Evolutionary conservation across 2,888 invertebrate genomes (phyloP), one percentile per base, ranked within the genome.

Genomic region (Megamerina dolium): DNA sequence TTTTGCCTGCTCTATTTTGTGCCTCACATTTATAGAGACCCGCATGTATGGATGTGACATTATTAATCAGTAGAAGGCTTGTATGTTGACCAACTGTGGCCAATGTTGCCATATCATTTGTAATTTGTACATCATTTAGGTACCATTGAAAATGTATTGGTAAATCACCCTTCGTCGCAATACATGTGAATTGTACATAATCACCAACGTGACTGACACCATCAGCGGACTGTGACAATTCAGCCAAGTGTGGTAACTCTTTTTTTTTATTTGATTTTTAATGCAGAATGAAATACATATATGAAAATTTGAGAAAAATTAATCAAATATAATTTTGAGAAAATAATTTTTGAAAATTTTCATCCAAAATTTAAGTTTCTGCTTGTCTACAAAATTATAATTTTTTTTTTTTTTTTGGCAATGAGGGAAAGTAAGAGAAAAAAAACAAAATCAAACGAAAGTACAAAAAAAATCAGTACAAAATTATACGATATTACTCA

Each of bases 141-240:
- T 49, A 54, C 82, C 82, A 82, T 10, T 79, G 75, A 58, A 82
- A 81, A 50, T 76, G 77, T 31, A 82, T 78, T 2, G 82, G 82
- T 74, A 81, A 76, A 61, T 82, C 81, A 16, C 82, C 82, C 30
- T 81, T 80, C 31, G 83, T 87, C 38, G 89, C 85, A 37, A 86
- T 87, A 64, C 91, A 91, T 2, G 89, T 85, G 31, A 90, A 77
- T 64, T 89, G 84, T 38, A 87, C 81, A 55, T 89, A 76, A 68
- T 89, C 84, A 42, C 86, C 84, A 47, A 64, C 59, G 49, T 63
- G 57, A 38, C 63, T 63, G 12, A 76, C 47, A n/a, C n/a, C n/a
- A 42, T 64, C 56, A 20, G 64, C 52, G 43, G 69, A 69, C 5
- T 68, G 56, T 32, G 63, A 61, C n/a, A 69, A 52, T 37, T 61